These are phyloP conservation scores for Leptogaster cylindrica DNA, from an alignment of 2,888 invertebrate species.

Conservation along the genomic window DNA sequence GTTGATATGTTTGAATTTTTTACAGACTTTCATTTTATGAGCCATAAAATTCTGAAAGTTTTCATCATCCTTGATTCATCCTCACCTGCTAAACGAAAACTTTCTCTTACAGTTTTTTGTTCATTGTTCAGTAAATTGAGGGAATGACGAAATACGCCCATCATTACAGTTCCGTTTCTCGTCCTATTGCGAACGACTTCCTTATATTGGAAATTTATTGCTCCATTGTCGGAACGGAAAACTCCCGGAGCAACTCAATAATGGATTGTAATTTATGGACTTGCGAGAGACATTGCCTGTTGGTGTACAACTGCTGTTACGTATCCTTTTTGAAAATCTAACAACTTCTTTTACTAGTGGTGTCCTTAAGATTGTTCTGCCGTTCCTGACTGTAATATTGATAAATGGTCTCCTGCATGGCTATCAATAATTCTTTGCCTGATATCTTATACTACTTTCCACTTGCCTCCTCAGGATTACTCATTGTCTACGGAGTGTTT, in stretches of 20 bases:
- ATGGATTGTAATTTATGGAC: slow-evolving; percentile 48
- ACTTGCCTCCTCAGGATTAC: slow-evolving; percentile 12
- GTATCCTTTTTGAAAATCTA: slow-evolving; percentile 10
- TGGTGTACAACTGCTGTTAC: slow-evolving; percentile 19
- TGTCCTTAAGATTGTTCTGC: slow-evolving; percentile 38
- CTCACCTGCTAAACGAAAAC: too few relatives aligned
- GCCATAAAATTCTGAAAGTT: too few relatives aligned
- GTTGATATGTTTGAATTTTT: too few relatives aligned
- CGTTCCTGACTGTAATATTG: slow-evolving; percentile 46
- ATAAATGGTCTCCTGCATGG: slow-evolving; percentile 44
- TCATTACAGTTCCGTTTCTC: slow-evolving; percentile 37
- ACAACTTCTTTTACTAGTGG: neutral
- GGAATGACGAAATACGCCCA: too few relatives aligned
- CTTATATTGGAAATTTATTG: slow-evolving; percentile 45
- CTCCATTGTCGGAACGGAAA: slow-evolving; percentile 44
- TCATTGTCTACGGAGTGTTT: slow-evolving; percentile 42
- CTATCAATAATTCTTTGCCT: slow-evolving; percentile 47
- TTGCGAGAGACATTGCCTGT: slow-evolving; percentile 40
- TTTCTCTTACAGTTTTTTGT: too few relatives aligned
- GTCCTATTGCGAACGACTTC: slow-evolving; percentile 28
- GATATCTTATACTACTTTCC: slow-evolving; percentile 25
- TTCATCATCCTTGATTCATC: too few relatives aligned
- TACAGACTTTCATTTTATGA: too few relatives aligned
- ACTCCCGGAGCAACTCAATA: slow-evolving; percentile 46
- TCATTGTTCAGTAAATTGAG: too few relatives aligned